Percentiles rank a stretch among this genome's conserved stretches.
These are phyloP conservation scores for Drosophila formosana DNA, from an alignment of 2,888 invertebrate species.

Conservation along the genomic window DNA sequence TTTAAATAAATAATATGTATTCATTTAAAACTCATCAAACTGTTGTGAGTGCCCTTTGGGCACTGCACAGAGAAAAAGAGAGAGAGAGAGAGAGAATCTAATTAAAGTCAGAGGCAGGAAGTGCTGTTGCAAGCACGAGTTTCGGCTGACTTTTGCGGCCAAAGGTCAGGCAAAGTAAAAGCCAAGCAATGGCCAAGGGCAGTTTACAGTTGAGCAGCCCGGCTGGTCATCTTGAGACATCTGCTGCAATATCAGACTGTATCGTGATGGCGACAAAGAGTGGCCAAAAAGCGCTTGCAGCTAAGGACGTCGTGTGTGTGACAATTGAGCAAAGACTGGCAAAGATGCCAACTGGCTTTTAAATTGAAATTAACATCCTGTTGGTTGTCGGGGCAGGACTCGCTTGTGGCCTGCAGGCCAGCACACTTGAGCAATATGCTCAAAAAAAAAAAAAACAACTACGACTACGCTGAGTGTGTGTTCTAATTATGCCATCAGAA, in stretches of 20 bases:
- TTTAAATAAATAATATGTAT: conserved; percentile 48
- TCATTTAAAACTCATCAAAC: conserved; percentile 49
- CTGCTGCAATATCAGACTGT: conserved; percentile 36
- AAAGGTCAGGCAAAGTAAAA: conserved; percentile 48
- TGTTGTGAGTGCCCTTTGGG: conserved; percentile 14
- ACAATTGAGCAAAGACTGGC: conserved; percentile 55
- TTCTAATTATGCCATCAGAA: conserved; percentile 69
- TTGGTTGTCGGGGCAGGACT: conserved; percentile 37
- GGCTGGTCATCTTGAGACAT: conserved; percentile 49
- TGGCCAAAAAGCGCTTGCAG: conserved; percentile 48
- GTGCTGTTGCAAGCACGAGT: conserved; percentile 47
- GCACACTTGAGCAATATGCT: conserved; percentile 42
- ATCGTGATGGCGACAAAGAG: conserved; percentile 38
- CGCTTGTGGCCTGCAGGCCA: conserved; percentile 49
- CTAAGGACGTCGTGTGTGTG: conserved; percentile 68
- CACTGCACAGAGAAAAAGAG: neutral
- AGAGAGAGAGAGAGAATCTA: conserved; percentile 54
- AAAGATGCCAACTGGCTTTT: conserved; percentile 58
- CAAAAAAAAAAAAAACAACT: neutral
- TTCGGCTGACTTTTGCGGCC: conserved; percentile 23
- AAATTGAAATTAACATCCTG: conserved; percentile 79
- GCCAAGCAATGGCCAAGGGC: conserved; percentile 42
- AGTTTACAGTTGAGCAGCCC: conserved; percentile 35
- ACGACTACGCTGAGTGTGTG: conserved; percentile 27
- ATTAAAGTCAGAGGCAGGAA: conserved; percentile 65